phyloP scores from a whole-genome alignment of 2,113 vertebrate species.

The Chaenogobius annularis region DNA sequence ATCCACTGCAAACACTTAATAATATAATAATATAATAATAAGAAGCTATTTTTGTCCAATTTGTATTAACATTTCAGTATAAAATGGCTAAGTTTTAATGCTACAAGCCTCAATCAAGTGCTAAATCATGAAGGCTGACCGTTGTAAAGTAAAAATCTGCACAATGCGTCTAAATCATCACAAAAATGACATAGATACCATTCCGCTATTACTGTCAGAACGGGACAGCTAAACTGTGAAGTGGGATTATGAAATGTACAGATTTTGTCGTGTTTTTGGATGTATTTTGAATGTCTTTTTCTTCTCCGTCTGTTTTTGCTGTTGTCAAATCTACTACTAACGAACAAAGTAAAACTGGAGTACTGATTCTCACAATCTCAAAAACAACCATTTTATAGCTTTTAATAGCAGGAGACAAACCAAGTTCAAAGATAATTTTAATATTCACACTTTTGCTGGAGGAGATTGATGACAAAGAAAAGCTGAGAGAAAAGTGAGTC shows the following conservation, averaged over 20 bases:
- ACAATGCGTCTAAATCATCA: neutral
- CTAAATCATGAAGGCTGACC: too few species aligned
- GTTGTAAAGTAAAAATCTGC: too few species aligned
- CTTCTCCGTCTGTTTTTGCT: too few species aligned
- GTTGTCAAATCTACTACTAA: too few species aligned
- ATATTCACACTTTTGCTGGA: conserved; percentile 43
- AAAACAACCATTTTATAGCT: neutral
- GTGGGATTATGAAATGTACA: neutral
- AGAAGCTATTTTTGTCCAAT: too few species aligned
- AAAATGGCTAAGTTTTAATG: too few species aligned
- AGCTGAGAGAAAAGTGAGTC: conserved; percentile 24
- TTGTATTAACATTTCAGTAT: too few species aligned
- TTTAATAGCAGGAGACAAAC: conserved; percentile 20
- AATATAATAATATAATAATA: too few species aligned
- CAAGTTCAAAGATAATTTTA: conserved; percentile 57
- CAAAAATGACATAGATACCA: neutral
- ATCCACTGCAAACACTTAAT: too few species aligned
- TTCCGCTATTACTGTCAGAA: neutral
- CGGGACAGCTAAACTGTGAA: neutral
- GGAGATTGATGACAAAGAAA: conserved; percentile 38
- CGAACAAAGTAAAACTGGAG: too few species aligned
- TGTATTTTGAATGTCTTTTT: neutral
- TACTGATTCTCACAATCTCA: too few species aligned
- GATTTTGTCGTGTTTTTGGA: neutral
- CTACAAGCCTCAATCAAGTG: too few species aligned